Conservation (phyloP, 2,888 invertebrate species). For the Pherbina coryleti region DNA sequence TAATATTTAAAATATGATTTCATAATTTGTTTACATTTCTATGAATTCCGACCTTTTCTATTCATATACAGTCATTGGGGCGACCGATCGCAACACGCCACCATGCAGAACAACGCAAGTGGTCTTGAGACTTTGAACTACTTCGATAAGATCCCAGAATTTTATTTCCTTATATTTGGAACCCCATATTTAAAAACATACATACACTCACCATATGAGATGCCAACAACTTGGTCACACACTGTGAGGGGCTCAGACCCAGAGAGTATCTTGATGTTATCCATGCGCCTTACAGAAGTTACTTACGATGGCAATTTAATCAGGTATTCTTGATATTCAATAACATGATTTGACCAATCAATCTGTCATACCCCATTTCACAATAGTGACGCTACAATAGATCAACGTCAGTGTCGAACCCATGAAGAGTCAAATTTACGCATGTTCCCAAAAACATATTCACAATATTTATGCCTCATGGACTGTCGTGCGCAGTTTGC, state of each 20-base stretch:
- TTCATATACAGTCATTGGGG: neutral
- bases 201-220: constrained; percentile 5
- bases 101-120: too few relatives aligned
- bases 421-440: neutral
- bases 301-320: neutral
- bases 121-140: neutral
- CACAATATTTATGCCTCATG: neutral
- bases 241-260: neutral
- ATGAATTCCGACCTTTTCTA: too few relatives aligned
- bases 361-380: neutral
- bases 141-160: neutral
- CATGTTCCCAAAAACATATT: neutral
- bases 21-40: too few relatives aligned
- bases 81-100: too few relatives aligned
- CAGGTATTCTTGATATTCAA: neutral
- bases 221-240: neutral
- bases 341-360: too few relatives aligned
- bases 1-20: neutral
- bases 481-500: neutral
- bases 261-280: neutral
- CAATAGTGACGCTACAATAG: neutral
- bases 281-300: neutral
- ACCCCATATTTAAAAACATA: neutral
- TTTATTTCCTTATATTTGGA: neutral
- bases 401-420: neutral